Evolutionary conservation across 2,888 invertebrate species (phyloP), one percentile per base, ranked within the genome.

Genomic region (Ligdia adustata): DNA sequence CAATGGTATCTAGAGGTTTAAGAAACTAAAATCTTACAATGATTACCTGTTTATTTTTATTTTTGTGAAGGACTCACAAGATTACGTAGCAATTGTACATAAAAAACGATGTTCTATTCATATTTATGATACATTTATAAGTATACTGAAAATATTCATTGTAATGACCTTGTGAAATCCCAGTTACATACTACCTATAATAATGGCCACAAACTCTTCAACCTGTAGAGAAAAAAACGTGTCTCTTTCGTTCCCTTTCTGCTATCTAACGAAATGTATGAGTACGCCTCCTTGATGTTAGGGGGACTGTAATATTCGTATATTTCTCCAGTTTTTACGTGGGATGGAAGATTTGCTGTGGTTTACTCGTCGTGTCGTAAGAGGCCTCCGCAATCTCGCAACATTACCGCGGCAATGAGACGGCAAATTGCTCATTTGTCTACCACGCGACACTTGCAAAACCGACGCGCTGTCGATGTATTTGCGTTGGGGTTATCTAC

Each of bases 351-450:
- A 45, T 44, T 43, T 34, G 20, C 33, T 43, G 48, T 37, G 48
- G 48, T 42, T 48, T 27, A 22, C 18, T 42, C 42, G 45, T 34
- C 39, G 41, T 71, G 75, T 70, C 69, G 74, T 66, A 77, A 79
- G 70, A 70, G 71, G 69, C 69, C 64, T 58, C 60, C 61, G 69
- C 57, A 66, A 76, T 78, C 77, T 79, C 75, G 72, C 75, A 76
- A 81, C 80, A 81, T 80, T 76, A 81, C 73, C 66, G 57, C 68
- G 66, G 75, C 71, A 82, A 82, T 84, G 83, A 82, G 79, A 75
- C 72, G 77, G 72, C 70, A 82, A 84, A 83, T 83, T 83, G 79
- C 79, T 79, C 79, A 77, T 82, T 83, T 82, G 75, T 82, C 75
- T 80, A 67, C 72, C 66, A n/a, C n/a, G 67, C 69, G 77, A 75